Percentiles rank a stretch among this genome's conserved stretches.
phyloP scores from a whole-genome alignment of 2,113 vertebrate genomes.

The Anarhynchus alexandrinus region DNA sequence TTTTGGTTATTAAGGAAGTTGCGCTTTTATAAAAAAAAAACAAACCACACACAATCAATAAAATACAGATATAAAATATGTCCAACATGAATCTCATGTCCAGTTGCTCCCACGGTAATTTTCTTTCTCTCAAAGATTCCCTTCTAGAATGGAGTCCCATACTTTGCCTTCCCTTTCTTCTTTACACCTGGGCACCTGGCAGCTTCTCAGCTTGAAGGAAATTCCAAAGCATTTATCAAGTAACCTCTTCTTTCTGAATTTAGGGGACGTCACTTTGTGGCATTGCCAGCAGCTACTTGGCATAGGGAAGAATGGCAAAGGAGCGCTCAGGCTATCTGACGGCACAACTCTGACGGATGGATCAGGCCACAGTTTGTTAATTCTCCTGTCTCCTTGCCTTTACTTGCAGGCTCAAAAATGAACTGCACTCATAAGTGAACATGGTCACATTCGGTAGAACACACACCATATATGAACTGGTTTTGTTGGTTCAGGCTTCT shows the following conservation, averaged over 20 bases:
- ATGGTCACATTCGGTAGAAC: background rate
- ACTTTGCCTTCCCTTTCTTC: background rate
- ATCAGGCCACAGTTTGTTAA: background rate
- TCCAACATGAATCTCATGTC: background rate
- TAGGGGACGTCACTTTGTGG: background rate
- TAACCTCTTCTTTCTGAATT: background rate
- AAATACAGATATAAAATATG: background rate
- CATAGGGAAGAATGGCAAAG: background rate
- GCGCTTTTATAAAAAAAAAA: background rate
- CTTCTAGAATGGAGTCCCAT: background rate
- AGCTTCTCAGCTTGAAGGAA: background rate
- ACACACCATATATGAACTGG: background rate
- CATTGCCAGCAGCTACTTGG: background rate
- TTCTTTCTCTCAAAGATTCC: background rate
- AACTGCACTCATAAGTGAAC: background rate
- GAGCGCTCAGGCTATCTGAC: rapidly evolving
- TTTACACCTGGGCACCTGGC: background rate
- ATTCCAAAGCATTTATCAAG: background rate
- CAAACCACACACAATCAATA: background rate
- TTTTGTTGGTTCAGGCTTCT: background rate
- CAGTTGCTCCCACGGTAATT: background rate
- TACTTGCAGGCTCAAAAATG: background rate
- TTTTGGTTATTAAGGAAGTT: background rate
- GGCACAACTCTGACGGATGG: background rate
- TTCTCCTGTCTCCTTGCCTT: background rate